Base-by-base conservation (phyloP, 2,888 invertebrate species). In the Helleia helle region DNA sequence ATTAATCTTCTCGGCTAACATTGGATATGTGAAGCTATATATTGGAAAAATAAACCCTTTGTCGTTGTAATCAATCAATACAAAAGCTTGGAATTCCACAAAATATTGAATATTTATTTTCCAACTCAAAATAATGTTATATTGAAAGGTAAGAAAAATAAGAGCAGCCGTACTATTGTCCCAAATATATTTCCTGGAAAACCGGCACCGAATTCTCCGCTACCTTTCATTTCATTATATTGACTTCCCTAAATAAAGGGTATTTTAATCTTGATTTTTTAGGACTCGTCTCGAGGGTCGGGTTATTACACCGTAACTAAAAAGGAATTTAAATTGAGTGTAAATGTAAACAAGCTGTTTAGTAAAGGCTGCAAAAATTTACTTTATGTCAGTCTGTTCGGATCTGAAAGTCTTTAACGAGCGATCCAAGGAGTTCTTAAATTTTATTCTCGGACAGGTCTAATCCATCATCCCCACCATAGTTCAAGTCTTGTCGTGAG, bases 171-270 rank as follows among this genome's bases (percentile, higher is more conserved):
- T n/a, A n/a, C 43, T 28, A 46, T 50, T 49, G 47, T 49, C 39
- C 40, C 26, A 46, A 53, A 50, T 47, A 50, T 29, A 50, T 46
- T 50, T 46, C 46, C 44, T 43, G 40, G 26, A 42, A 46, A 47
- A 42, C 47, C 43, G 37, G 44, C 39, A 39, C 42, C 46, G 46
- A n/a, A n/a, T n/a, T n/a, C n/a, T n/a, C n/a, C n/a, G n/a, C n/a
- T n/a, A n/a, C n/a, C 44, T 42, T 47, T 46, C 46, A 45, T 46
- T 53, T 52, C 45, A 47, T 54, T 50, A 52, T 52, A 52, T 54
- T 48, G 44, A 47, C 44, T 49, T 40, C 45, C 41, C 34, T 46
- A 52, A 51, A 52, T 49, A 48, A 52, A 49, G 43, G 52, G 40
- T 48, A 52, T 49, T 51, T 51, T 47, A 50, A 52, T 54, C 43